Conservation (phyloP, 2,113 vertebrate species). For the Sigmodon hispidus region DNA sequence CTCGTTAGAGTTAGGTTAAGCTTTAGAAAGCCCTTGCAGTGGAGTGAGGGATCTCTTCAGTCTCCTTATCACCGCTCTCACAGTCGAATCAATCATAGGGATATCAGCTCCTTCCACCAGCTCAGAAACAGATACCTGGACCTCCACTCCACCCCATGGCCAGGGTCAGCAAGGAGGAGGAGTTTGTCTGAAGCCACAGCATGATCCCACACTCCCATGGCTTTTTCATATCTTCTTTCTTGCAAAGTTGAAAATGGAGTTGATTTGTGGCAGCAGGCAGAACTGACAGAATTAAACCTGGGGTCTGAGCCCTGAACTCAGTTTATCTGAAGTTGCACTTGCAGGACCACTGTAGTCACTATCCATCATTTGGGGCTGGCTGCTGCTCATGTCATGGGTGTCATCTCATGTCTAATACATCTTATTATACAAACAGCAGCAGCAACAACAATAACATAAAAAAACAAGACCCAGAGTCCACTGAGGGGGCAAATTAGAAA, state of each 20-base stretch:
- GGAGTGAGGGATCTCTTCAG: rapidly evolving
- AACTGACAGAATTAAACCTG: not conserved
- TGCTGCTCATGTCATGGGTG: not conserved
- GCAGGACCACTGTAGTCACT: rapidly evolving
- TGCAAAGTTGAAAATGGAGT: not conserved
- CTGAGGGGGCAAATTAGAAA: not conserved
- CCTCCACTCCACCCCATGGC: not conserved
- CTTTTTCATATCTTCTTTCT: not conserved
- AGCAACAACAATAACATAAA: not conserved
- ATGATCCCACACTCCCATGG: rapidly evolving
- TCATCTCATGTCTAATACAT: not conserved
- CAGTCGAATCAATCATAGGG: rapidly evolving
- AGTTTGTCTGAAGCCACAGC: not conserved
- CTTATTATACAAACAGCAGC: not conserved
- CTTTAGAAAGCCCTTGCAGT: too few relatives aligned
- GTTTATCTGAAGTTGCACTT: rapidly evolving
- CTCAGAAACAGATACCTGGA: not conserved
- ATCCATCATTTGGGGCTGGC: too few relatives aligned
- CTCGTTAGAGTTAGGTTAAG: not conserved
- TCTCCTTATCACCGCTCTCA: not conserved
- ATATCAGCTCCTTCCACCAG: not conserved
- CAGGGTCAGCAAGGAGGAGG: not conserved
- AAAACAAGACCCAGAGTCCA: not conserved
- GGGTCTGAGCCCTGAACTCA: not conserved
- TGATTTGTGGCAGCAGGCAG: not conserved